Conservation (phyloP, 2,888 invertebrate species). For the Parochlus steinenii region DNA sequence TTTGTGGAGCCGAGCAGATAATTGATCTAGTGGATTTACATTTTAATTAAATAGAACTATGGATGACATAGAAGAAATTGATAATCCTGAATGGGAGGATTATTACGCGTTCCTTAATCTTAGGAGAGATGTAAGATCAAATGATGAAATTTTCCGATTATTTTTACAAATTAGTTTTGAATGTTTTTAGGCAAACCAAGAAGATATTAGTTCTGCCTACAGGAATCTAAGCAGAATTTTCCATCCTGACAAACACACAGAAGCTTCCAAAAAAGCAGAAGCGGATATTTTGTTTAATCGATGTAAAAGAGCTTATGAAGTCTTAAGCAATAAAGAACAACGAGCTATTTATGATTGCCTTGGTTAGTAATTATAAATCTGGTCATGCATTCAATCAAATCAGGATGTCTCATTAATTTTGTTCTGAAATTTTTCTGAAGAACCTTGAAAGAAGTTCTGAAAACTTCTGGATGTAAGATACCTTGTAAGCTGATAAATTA, state of each 20-base stretch:
- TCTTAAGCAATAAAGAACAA: slow-evolving; percentile 81
- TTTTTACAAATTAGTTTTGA: slow-evolving; percentile 12
- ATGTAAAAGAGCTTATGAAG: slow-evolving; percentile 88
- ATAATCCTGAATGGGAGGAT: slow-evolving; percentile 57
- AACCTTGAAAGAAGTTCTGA: too few relatives aligned
- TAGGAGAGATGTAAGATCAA: slow-evolving; percentile 53
- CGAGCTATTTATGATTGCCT: slow-evolving; percentile 85
- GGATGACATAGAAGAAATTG: slow-evolving; percentile 52
- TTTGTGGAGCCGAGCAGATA: too few relatives aligned
- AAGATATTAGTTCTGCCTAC: slow-evolving; percentile 90
- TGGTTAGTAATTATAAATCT: slow-evolving; percentile 31
- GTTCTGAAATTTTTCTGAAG: too few relatives aligned
- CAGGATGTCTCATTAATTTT: too few relatives aligned
- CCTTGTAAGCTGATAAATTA: too few relatives aligned
- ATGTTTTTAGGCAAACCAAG: slow-evolving; percentile 60
- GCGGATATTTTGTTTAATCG: slow-evolving; percentile 87
- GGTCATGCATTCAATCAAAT: too few relatives aligned
- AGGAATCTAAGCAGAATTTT: slow-evolving; percentile 80
- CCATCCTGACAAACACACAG: slow-evolving; percentile 92
- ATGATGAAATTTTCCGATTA: slow-evolving; percentile 15
- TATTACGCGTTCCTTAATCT: slow-evolving; percentile 80
- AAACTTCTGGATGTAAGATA: too few relatives aligned
- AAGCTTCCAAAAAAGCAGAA: slow-evolving; percentile 65
- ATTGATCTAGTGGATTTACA: too few relatives aligned
- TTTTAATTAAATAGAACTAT: slow-evolving; percentile 24